Evolutionary conservation across 2,888 invertebrate species (phyloP).

Genomic region (Acronicta alni): DNA sequence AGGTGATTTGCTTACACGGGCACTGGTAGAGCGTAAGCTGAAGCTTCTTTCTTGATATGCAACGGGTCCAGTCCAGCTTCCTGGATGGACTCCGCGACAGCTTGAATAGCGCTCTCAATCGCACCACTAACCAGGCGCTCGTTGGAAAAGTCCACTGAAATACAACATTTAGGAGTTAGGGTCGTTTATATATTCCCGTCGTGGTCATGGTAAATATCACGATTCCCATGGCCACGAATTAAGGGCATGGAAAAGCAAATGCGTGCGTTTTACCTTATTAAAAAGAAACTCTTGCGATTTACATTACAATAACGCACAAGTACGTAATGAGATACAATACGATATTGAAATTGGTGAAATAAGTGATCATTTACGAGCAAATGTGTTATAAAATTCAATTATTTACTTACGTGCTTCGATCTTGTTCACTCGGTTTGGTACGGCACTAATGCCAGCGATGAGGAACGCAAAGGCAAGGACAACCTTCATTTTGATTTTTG

Average conservation of each 20-base stretch:
- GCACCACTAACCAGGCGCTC: constrained; percentile 59
- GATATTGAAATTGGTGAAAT: too few relatives aligned
- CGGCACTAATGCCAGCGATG: constrained; percentile 62
- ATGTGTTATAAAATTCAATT: too few relatives aligned
- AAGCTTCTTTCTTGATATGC: constrained; percentile 31
- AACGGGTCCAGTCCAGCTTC: constrained; percentile 74
- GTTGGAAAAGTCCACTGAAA: constrained; percentile 31
- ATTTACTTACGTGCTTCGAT: constrained; percentile 29
- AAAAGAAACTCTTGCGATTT: too few relatives aligned
- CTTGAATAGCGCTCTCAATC: constrained; percentile 63
- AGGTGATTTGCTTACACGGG: constrained; percentile 61
- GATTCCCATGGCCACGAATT: too few relatives aligned
- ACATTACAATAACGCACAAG: too few relatives aligned
- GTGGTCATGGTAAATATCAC: too few relatives aligned
- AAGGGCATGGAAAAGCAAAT: too few relatives aligned
- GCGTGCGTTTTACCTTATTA: too few relatives aligned
- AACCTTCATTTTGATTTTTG: constrained; percentile 64
- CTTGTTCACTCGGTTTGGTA: background rate
- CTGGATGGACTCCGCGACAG: constrained; percentile 57
- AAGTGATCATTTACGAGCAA: too few relatives aligned
- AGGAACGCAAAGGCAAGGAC: constrained; percentile 63
- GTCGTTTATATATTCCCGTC: too few relatives aligned
- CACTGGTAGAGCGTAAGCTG: constrained; percentile 60
- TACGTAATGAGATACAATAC: too few relatives aligned
- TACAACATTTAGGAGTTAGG: too few relatives aligned